Percentiles rank a stretch among this genome's conserved stretches.
Evolutionary conservation across 2,888 invertebrate genomes (phyloP).

Genomic region (Nomada ferruginata): DNA sequence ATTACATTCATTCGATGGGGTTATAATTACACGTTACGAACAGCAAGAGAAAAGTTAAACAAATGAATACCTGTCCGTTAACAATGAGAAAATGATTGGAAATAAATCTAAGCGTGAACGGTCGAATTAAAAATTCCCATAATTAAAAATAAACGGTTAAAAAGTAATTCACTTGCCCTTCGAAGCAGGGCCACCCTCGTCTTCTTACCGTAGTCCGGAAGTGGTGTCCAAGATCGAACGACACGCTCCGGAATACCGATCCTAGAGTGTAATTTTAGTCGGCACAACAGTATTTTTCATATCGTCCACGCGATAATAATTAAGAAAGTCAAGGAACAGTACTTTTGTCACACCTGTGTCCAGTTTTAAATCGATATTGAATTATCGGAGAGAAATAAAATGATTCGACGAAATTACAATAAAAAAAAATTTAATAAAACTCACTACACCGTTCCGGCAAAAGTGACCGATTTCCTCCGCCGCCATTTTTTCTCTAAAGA

Average conservation of each 20-base stretch:
- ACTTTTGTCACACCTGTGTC: slow-evolving; percentile 21
- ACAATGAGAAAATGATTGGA: not conserved
- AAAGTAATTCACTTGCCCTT: slow-evolving; percentile 22
- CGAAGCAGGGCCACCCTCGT: slow-evolving; percentile 18
- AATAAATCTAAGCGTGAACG: not conserved
- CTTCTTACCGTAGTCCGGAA: slow-evolving; percentile 31
- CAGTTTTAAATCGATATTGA: not conserved
- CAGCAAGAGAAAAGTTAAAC: too few species aligned
- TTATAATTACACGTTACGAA: too few species aligned
- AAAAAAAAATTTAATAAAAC: not conserved
- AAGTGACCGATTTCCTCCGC: slow-evolving; percentile 12
- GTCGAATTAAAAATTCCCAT: not conserved
- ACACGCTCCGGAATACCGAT: slow-evolving; percentile 23
- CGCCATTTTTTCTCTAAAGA: slow-evolving; percentile 5
- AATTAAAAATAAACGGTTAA: too few species aligned
- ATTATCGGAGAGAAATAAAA: not conserved
- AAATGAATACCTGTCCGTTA: too few species aligned
- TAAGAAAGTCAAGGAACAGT: not conserved
- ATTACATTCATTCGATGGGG: too few species aligned
- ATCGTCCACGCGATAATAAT: slow-evolving; percentile 15
- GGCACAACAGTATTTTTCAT: slow-evolving; percentile 31
- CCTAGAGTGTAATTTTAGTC: slow-evolving; percentile 12
- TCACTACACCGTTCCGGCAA: not conserved
- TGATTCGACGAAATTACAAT: not conserved
- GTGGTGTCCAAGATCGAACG: slow-evolving; percentile 29